A percentile compares a stretch with the other conserved stretches of the same genome.
phyloP scores from a whole-genome alignment of 2,888 invertebrate genomes.

The Diabrotica balteata region DNA sequence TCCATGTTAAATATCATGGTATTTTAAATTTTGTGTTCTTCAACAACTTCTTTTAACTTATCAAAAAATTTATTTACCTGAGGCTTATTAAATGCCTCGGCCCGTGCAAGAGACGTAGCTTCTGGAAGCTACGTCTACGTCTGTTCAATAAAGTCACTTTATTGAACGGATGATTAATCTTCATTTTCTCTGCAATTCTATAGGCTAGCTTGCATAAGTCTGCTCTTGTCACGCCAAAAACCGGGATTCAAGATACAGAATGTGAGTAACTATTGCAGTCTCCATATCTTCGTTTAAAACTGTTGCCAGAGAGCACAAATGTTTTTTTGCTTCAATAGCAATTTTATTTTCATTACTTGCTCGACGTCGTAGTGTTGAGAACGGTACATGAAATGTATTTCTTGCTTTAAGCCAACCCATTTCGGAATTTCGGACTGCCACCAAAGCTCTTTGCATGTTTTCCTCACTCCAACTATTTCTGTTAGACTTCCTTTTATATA shows the following conservation, averaged over 20 bases:
- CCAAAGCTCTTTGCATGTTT: no score
- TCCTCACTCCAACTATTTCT: no score
- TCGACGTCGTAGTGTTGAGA: conserved; percentile 21
- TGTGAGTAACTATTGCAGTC: conserved; percentile 4
- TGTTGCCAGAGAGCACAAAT: no score
- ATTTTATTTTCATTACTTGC: conserved; percentile 21
- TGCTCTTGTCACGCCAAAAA: no score
- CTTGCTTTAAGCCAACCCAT: background rate
- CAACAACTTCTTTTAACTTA: conserved; percentile 21
- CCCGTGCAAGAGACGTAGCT: conserved; percentile 32
- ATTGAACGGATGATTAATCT: conserved; percentile 32
- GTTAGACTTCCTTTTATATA: no score
- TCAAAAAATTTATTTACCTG: conserved; percentile 18
- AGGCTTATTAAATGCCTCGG: conserved; percentile 31
- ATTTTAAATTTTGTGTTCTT: conserved; percentile 14
- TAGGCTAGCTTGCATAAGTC: no score
- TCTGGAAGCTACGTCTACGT: conserved; percentile 30
- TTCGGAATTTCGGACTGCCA: no score
- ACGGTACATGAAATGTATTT: conserved; percentile 27
- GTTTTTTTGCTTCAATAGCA: no score
- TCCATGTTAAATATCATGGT: conserved; percentile 19
- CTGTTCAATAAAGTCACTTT: conserved; percentile 23
- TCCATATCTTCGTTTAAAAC: no score
- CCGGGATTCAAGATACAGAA: conserved; percentile 10
- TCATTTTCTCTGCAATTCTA: conserved; percentile 27